phyloP scores from a whole-genome alignment of 2,888 invertebrate species.

The Lasioglossum lativentre region DNA sequence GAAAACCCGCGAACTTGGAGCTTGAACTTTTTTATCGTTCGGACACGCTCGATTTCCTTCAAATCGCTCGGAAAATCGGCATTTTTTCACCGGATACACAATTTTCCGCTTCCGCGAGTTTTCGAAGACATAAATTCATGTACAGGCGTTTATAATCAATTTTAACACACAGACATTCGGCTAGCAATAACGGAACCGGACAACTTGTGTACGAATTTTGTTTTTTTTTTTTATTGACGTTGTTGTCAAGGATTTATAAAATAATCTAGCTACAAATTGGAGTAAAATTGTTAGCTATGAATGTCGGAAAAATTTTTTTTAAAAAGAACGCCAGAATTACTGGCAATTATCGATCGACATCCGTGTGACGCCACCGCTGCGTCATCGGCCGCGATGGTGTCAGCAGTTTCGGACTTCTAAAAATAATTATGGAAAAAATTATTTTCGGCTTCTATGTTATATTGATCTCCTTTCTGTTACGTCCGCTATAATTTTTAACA shows the following conservation, averaged over 20 bases:
- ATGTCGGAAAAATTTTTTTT: background rate
- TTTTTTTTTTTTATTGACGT: background rate
- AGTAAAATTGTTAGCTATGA: background rate
- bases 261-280: background rate
- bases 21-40: constrained; percentile 1
- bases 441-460: background rate
- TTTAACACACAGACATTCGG: background rate
- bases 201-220: background rate
- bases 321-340: background rate
- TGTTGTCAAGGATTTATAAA: background rate
- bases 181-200: background rate
- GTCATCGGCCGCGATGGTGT: constrained; percentile 1
- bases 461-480: background rate
- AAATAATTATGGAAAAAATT: background rate
- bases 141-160: background rate
- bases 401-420: background rate
- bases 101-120: background rate
- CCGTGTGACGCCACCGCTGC: background rate
- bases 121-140: background rate
- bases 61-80: background rate
- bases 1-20: constrained; percentile 4
- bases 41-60: constrained; percentile 5
- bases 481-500: background rate
- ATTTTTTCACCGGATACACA: background rate
- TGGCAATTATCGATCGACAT: background rate